phyloP scores from a whole-genome alignment of 2,888 invertebrate species.

The Crepidodera aurea region DNA sequence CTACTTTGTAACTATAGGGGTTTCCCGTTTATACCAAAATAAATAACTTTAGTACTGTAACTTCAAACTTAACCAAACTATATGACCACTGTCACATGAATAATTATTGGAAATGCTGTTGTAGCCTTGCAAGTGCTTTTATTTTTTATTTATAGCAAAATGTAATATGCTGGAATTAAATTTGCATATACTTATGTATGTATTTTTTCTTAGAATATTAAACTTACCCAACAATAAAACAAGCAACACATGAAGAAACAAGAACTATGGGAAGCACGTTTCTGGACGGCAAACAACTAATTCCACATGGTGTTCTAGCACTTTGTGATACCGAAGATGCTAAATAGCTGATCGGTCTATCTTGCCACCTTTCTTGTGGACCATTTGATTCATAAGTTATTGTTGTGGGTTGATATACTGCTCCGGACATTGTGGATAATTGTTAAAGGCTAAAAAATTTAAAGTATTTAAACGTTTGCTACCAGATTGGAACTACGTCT shows the following conservation, averaged over 20 bases:
- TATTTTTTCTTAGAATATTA: no score
- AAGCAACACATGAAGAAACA: constrained; percentile 55
- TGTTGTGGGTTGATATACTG: constrained; percentile 81
- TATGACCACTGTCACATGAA: no score
- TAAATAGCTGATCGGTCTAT: constrained; percentile 60
- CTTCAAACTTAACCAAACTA: no score
- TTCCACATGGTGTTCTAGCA: constrained; percentile 67
- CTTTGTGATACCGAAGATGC: constrained; percentile 63
- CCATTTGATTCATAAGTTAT: constrained; percentile 72
- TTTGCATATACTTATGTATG: no score
- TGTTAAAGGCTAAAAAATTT: background rate
- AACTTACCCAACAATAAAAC: constrained; percentile 55
- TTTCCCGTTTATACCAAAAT: no score
- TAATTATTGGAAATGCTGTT: no score
- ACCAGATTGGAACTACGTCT: constrained; percentile 15
- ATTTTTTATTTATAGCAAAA: no score
- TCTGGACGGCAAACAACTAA: constrained; percentile 57
- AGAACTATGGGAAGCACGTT: constrained; percentile 55
- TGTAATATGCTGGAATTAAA: no score
- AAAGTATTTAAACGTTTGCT: background rate
- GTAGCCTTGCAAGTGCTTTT: no score
- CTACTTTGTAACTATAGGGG: no score
- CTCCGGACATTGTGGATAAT: constrained; percentile 60
- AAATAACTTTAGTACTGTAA: no score
- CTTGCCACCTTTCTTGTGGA: constrained; percentile 56